phyloP scores from a whole-genome alignment of 2,888 invertebrate genomes.

The Pachydiplax longipennis region DNA sequence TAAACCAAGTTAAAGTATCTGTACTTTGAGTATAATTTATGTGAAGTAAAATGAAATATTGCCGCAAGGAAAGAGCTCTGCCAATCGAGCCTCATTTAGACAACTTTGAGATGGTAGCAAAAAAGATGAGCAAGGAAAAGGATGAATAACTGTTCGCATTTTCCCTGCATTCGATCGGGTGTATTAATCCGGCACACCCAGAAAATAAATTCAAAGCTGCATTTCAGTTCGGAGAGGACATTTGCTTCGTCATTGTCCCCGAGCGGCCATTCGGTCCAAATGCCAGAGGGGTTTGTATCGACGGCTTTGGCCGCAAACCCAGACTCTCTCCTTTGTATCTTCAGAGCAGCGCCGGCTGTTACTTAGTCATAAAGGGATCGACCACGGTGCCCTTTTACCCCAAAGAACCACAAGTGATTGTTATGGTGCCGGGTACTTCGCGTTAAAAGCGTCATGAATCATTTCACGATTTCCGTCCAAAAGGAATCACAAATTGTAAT shows the following conservation, averaged over 20 bases:
- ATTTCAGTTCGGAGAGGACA: neutral
- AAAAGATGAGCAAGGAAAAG: no score
- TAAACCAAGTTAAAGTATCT: no score
- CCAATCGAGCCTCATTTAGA: no score
- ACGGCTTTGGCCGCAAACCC: neutral
- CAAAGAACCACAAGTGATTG: neutral
- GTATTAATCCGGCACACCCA: neutral
- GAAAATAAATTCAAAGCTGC: neutral
- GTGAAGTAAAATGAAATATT: no score
- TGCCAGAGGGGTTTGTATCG: neutral
- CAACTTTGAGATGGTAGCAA: no score
- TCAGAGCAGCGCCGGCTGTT: neutral
- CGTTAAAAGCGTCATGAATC: neutral
- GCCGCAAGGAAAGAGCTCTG: no score
- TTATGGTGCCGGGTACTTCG: neutral
- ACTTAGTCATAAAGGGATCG: neutral
- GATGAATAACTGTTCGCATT: no score
- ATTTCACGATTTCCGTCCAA: neutral
- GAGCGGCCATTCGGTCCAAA: neutral
- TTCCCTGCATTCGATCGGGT: neutral
- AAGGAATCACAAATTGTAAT: neutral
- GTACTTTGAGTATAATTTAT: no score
- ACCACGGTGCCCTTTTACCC: neutral
- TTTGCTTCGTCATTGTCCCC: neutral
- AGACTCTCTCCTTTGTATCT: neutral